Percentiles rank a stretch among this genome's conserved stretches.
Conservation (phyloP, 53 echinoderm and acorn worm species). For the Mesocentrotus franciscanus region DNA sequence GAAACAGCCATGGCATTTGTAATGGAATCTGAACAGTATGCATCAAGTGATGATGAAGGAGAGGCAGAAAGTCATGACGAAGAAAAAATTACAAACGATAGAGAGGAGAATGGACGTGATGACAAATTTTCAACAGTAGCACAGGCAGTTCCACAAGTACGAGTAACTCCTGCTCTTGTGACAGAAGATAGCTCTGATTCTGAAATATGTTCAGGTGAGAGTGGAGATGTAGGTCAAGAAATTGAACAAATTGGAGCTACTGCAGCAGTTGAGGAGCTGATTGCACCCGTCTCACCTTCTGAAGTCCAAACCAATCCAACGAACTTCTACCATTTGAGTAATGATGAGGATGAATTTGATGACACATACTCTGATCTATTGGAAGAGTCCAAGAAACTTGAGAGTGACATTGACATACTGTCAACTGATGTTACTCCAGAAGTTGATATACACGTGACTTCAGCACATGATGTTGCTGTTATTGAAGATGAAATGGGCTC, state of each 20-base stretch:
- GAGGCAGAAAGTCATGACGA: constrained; percentile 31
- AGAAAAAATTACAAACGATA: background rate
- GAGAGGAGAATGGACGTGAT: constrained; percentile 35
- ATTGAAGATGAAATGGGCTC: constrained; percentile 62
- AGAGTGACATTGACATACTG: constrained; percentile 33
- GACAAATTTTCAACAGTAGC: background rate
- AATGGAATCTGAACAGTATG: constrained; percentile 30
- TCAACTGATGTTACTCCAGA: constrained; percentile 54
- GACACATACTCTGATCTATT: constrained; percentile 59
- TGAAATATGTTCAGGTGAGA: background rate
- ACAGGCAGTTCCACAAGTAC: constrained; percentile 46
- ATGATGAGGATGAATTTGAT: constrained; percentile 67
- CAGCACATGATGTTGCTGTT: constrained; percentile 49
- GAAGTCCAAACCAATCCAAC: constrained; percentile 18
- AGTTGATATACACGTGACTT: constrained; percentile 47
- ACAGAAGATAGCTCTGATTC: constrained; percentile 35
- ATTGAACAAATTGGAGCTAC: background rate
- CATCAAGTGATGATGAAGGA: constrained; percentile 54
- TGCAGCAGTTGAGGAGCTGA: constrained; percentile 25
- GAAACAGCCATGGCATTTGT: constrained; percentile 38
- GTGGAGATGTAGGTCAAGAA: background rate
- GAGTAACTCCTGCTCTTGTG: constrained; percentile 14
- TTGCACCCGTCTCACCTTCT: background rate
- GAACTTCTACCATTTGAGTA: constrained; percentile 24
- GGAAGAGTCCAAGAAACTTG: constrained; percentile 54